Percentiles rank a stretch among this genome's conserved stretches.
phyloP scores from a whole-genome alignment of 2,113 vertebrate genomes.

The Lucifuga dentata region DNA sequence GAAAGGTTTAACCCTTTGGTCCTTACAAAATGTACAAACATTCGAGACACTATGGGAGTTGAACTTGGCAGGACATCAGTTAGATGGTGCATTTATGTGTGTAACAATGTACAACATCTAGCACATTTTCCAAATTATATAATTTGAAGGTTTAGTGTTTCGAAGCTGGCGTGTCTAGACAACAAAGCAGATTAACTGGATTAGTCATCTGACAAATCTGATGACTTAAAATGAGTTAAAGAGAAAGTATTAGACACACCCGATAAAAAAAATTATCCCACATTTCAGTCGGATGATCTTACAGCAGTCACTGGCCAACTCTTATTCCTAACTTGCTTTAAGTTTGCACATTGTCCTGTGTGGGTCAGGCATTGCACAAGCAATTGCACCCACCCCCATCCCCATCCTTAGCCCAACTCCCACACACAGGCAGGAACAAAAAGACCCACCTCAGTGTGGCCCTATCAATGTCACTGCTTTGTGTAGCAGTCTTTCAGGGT shows the following conservation, averaged over 20 bases:
- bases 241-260: slow-evolving; percentile 31
- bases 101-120: slow-evolving; percentile 36
- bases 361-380: too few relatives aligned
- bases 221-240: slow-evolving; percentile 64
- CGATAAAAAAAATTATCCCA: slow-evolving; percentile 41
- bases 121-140: slow-evolving; percentile 35
- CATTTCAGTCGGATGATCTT: slow-evolving; percentile 67
- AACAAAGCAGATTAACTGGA: slow-evolving; percentile 53
- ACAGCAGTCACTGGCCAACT: slow-evolving; percentile 44
- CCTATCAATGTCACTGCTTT: slow-evolving; percentile 84
- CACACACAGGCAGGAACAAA: slow-evolving; percentile 81
- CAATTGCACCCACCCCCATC: too few relatives aligned
- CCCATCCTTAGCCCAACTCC: slow-evolving; percentile 67
- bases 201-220: slow-evolving; percentile 51
- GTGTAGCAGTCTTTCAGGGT: slow-evolving; percentile 80
- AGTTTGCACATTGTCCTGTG: neutral
- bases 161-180: slow-evolving; percentile 46
- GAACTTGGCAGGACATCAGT: slow-evolving; percentile 67
- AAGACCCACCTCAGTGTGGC: slow-evolving; percentile 80
- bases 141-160: slow-evolving; percentile 18
- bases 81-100: slow-evolving; percentile 15
- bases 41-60: slow-evolving; percentile 48
- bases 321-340: slow-evolving; percentile 5
- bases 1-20: slow-evolving; percentile 77
- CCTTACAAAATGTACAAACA: slow-evolving; percentile 67